Evolutionary conservation across 2,888 invertebrate species (phyloP), one percentile per base, ranked within the genome.

Genomic region (Carterocephalus palaemon): DNA sequence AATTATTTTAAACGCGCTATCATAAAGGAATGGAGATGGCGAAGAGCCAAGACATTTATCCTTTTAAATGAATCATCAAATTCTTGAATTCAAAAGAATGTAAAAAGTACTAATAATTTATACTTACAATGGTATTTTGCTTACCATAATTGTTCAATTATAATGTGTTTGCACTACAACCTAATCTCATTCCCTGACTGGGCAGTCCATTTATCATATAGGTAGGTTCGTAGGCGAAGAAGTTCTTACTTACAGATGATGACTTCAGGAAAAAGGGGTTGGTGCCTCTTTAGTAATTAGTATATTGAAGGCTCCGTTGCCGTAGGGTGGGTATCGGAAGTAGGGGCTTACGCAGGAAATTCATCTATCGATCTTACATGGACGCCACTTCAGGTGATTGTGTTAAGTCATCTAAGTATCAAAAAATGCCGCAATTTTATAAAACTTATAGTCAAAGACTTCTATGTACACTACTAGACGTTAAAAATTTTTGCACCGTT

Each of bases 321-420:
- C 7, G 52, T 61, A 59, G 56, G 68, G 60, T 84, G 85, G 84
- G 85, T 83, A 86, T 86, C 79, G 79, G 81, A 67, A 78, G 83
- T 76, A 77, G 71, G 85, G 85, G 83, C n/a, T 70, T 61, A 62
- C 59, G 47, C 83, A 83, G 85, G 85, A 85, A 86, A 81, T 75
- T 77, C 54, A 62, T 48, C 49, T 56, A 80, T 83, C 74, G 80
- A 80, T 75, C 71, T 57, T 43, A 48, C 48, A 52, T 55, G 58
- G 43, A 51, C 40, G 47, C 59, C 73, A 80, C 83, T 83, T 64
- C 70, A 74, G 55, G 49, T 70, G 67, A 80, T 81, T 78, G 64
- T 69, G 68, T 59, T 50, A 59, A 67, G 69, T 73, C 69, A 67
- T 67, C 60, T 19, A 29, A 19, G 17, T 26, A 15, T 36, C 15